A percentile compares a stretch with the other conserved stretches of the same genome.
Evolutionary conservation across 2,888 invertebrate genomes (phyloP).

Genomic region (Chorisops tibialis): DNA sequence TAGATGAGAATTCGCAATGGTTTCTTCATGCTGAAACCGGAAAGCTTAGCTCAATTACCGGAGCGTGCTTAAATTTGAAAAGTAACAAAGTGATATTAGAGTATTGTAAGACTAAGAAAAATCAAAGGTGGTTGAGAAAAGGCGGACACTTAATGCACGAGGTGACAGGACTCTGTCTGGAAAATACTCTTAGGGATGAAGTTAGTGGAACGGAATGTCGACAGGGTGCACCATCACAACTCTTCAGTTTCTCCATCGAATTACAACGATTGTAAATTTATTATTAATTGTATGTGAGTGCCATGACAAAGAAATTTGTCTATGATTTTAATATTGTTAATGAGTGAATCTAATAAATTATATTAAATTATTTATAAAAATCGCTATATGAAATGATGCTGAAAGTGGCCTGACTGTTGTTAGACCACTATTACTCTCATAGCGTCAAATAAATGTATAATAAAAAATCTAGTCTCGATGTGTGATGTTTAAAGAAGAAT

Average conservation of each 20-base stretch:
- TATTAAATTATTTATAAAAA: neutral
- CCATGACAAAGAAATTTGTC: neutral
- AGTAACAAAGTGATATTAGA: slow-evolving; percentile 31
- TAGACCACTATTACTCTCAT: too few species aligned
- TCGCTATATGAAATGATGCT: neutral
- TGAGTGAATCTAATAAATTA: neutral
- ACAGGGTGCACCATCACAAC: slow-evolving; percentile 43
- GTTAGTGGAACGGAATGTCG: slow-evolving; percentile 44
- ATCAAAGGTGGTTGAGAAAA: slow-evolving; percentile 44
- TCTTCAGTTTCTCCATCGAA: slow-evolving; percentile 49
- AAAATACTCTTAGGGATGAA: slow-evolving; percentile 42
- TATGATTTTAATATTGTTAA: neutral
- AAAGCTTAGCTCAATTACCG: slow-evolving; percentile 36
- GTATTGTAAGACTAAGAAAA: slow-evolving; percentile 32
- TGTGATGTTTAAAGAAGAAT: too few species aligned
- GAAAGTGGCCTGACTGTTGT: too few species aligned
- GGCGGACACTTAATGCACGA: slow-evolving; percentile 44
- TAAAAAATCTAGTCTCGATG: too few species aligned
- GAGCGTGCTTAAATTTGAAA: slow-evolving; percentile 39
- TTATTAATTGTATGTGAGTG: too few species aligned
- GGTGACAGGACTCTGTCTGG: slow-evolving; percentile 44
- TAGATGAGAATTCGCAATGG: slow-evolving; percentile 41
- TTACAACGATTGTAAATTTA: slow-evolving; percentile 36
- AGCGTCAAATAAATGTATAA: too few species aligned
- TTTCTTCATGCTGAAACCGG: slow-evolving; percentile 39